These are phyloP conservation scores for Blennius ocellaris DNA, from an alignment of 2,113 vertebrate species.

Conservation along the genomic window DNA sequence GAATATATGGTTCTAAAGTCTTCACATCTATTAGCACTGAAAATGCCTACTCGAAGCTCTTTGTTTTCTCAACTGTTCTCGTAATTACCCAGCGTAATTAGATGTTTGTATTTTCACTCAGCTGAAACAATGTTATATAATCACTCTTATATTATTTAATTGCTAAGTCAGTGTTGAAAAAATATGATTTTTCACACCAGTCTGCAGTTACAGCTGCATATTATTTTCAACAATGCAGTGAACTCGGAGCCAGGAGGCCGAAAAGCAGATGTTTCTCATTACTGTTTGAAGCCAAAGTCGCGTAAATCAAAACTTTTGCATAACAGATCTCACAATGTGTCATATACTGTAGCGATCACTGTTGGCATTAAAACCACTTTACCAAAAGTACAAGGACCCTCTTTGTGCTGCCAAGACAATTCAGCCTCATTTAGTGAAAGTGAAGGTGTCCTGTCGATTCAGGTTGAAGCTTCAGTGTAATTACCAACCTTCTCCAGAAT, in stretches of 20 bases:
- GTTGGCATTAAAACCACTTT: no score
- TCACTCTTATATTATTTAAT: conserved; percentile 45
- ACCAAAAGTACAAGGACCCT: no score
- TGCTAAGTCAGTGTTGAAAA: conserved; percentile 27
- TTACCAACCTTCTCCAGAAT: no score
- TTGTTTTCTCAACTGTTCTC: conserved; percentile 26
- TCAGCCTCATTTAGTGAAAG: no score
- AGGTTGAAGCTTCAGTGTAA: no score
- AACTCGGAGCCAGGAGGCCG: not conserved
- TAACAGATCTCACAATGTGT: no score
- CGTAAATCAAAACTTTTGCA: no score
- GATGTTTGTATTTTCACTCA: conserved; percentile 46
- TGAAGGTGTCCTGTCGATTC: no score
- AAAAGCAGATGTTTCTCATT: not conserved
- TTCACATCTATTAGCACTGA: not conserved
- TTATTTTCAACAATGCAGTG: not conserved
- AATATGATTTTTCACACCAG: not conserved
- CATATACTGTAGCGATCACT: no score
- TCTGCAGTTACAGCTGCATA: conserved; percentile 7
- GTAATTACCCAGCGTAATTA: conserved; percentile 51
- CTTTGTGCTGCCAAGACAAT: no score
- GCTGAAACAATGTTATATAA: conserved; percentile 32
- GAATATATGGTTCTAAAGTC: conserved; percentile 2
- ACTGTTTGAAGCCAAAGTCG: no score
- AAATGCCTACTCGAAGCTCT: conserved; percentile 8